Evolutionary conservation across 2,888 invertebrate species (phyloP), one percentile per base, ranked within the genome.

Genomic region (Isotomurus palustris): DNA sequence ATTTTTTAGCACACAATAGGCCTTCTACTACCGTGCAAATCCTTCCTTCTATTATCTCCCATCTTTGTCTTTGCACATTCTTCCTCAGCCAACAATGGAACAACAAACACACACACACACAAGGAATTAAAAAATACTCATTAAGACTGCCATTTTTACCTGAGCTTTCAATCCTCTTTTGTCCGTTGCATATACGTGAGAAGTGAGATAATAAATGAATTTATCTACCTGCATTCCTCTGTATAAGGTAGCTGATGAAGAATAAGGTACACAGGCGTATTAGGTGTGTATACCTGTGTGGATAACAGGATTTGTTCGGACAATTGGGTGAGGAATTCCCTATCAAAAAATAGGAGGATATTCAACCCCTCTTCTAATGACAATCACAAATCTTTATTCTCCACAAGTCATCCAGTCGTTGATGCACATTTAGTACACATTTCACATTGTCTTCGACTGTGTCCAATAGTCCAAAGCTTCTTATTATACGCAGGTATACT

Each of bases 341-440:
- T 22, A 8, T 6, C 12, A 22, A 43, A 43, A 43, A 24, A 43
- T 3, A 43, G 10, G 49, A 51, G 51, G 51, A 51, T 51, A 51
- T 51, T 51, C 51, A 51, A 51, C 51, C 35, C 49, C 32, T 49
- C n/a, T 27, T n/a, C n/a, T n/a, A n/a, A n/a, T 35, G 19, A 49
- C 49, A 49, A 49, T 49, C 29, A 32, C 19, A 43, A 19, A 43
- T 43, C 43, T 43, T 43, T 43, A 19, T 43, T 43, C 21, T 43
- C 43, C 21, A 24, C 24, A 21, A 43, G 43, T 24, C 43, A 43
- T 43, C 43, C 43, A 43, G 24, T n/a, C 21, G 22, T 43, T 43
- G 43, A 49, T 49, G 49, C 49, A 49, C 49, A 29, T 32, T 32
- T 32, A 22, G 49, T 49, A 32, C 49, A 49, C 49, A 32, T 49